These are phyloP conservation scores for Sericinus montela DNA, from an alignment of 2,888 invertebrate species.

Conservation along the genomic window DNA sequence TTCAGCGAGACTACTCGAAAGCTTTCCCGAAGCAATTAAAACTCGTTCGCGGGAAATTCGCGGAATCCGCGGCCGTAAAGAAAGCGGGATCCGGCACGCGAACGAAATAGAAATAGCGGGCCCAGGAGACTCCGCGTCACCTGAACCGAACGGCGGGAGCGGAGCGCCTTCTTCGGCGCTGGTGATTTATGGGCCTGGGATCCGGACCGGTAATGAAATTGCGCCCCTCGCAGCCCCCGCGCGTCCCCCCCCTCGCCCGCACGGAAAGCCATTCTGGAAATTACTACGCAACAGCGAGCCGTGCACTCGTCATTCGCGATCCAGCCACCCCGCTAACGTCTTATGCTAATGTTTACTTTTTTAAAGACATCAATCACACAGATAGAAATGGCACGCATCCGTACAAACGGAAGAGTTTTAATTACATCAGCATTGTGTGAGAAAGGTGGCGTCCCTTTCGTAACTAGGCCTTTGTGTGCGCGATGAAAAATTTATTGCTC, in stretches of 20 bases:
- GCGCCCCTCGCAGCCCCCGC: constrained; percentile 52
- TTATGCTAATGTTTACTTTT: constrained; percentile 60
- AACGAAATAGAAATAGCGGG: constrained; percentile 70
- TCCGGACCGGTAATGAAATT: constrained; percentile 80
- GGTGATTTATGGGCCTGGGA: constrained; percentile 78
- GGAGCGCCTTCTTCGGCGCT: constrained; percentile 76
- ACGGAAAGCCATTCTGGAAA: constrained; percentile 72
- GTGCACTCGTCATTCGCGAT: constrained; percentile 44
- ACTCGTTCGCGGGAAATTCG: constrained; percentile 53
- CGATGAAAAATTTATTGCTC: constrained; percentile 66
- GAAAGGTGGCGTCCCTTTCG: constrained; percentile 31
- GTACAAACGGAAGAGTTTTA: constrained; percentile 33
- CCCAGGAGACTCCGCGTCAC: constrained; percentile 73
- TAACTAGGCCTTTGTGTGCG: constrained; percentile 45
- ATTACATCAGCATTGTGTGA: constrained; percentile 36
- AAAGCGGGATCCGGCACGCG: constrained; percentile 61
- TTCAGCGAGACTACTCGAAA: neutral
- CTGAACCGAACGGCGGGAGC: constrained; percentile 75
- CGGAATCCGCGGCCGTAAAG: constrained; percentile 70
- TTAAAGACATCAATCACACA: constrained; percentile 47
- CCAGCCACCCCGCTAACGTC: constrained; percentile 29
- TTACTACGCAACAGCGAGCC: constrained; percentile 72
- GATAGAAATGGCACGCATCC: constrained; percentile 26
- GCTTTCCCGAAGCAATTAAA: constrained; percentile 54
- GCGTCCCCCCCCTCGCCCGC: constrained; percentile 42